These are phyloP conservation scores for Formica selysi DNA, from an alignment of 1,140 invertebrate genomes.

Conservation along the genomic window DNA sequence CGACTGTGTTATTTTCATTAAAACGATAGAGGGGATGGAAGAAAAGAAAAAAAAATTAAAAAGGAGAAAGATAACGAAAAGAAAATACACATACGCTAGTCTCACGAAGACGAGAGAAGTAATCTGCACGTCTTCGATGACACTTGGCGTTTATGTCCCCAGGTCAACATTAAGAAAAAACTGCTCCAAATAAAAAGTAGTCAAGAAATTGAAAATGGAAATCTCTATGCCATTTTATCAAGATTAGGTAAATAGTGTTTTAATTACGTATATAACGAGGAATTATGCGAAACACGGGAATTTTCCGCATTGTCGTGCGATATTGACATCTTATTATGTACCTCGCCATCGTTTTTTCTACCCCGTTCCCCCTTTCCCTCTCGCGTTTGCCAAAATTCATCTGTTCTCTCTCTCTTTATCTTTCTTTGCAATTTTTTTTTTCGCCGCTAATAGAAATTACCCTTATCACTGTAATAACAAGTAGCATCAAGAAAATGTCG, in stretches of 20 bases:
- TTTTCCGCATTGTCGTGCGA: too few relatives aligned
- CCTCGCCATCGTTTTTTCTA: too few relatives aligned
- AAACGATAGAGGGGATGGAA: neutral
- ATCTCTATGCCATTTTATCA: too few relatives aligned
- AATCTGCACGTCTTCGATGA: neutral
- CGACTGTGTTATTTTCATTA: conserved; percentile 15
- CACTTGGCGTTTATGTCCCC: neutral
- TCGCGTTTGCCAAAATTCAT: too few relatives aligned
- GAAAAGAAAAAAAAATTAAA: neutral
- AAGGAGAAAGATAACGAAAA: neutral
- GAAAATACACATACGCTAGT: neutral
- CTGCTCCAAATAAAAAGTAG: neutral
- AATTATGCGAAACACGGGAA: too few relatives aligned
- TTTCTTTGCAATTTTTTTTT: too few relatives aligned
- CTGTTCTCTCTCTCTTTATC: too few relatives aligned
- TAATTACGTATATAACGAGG: too few relatives aligned
- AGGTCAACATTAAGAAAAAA: neutral
- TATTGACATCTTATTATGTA: too few relatives aligned
- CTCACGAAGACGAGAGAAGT: neutral
- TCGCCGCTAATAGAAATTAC: too few relatives aligned
- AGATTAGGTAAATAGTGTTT: too few relatives aligned
- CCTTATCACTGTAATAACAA: conserved; percentile 52
- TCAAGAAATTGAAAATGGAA: neutral
- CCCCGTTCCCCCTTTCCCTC: too few relatives aligned
- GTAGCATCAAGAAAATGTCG: neutral